Base-by-base conservation (phyloP, 2,113 vertebrate genomes). In the Leptocoma aspasia region DNA sequence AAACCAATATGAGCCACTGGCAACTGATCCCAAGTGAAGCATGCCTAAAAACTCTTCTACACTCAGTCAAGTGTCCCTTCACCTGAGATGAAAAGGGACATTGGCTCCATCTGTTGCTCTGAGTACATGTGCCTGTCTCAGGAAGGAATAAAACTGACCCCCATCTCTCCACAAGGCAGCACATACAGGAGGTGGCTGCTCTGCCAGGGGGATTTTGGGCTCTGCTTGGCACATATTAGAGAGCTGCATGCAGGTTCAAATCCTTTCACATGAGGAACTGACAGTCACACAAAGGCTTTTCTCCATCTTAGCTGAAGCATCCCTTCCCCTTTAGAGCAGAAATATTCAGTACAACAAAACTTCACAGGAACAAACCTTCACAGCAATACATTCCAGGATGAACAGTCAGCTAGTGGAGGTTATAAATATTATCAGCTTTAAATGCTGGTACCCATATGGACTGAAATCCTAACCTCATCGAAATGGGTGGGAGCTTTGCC, bases 341-440 rank as follows among this genome's bases (percentile, higher is more conserved):
- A 64, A 33, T 44, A 30, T 54, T 82, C 80, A 69, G 83, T 64
- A 76, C 82, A 39, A 42, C 73, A 20, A 93, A 60, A 72, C 35
- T 78, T 83, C 85, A 84, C 82, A 94, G n/a, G n/a, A n/a, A n/a
- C n/a, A 20, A 93, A 60, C 75, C 35, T 78, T 83, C 85, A 84
- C 82, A 94, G n/a, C 28, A 94, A 27, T 91, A 42, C 75, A 72
- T 76, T 82, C 30, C 81, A 91, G 35, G 50, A 79, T 59, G 59
- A 92, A 63, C 24, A 73, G 56, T 44, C 37, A 94, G 68, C n/a
- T 80, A 60, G 53, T 33, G 47, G 52, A 31, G 75, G 47, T n/a
- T 77, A 70, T 61, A 80, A 66, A 61, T 50, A 42, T 35, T 50
- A 65, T 50, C 42, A 15, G 24, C 27, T 91, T 70, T 75, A 63